These are phyloP conservation scores for Chaenocephalus aceratus DNA, from an alignment of 2,113 vertebrate species.

Conservation along the genomic window DNA sequence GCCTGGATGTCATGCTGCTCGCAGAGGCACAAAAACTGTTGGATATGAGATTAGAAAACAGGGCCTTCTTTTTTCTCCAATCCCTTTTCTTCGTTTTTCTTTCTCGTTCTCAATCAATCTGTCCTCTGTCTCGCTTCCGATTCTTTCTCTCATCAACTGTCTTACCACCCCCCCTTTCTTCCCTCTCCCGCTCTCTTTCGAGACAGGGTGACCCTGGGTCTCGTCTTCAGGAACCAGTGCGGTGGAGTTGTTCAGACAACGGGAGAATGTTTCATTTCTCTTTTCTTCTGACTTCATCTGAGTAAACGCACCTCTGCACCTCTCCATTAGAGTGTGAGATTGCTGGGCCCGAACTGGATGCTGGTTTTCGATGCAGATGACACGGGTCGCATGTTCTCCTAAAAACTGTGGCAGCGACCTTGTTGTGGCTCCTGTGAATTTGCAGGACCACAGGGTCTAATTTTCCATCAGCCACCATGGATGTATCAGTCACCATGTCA, in stretches of 20 bases:
- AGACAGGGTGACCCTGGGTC: constrained; percentile 54
- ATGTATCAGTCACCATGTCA: constrained; percentile 17
- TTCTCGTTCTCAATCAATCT: constrained; percentile 32
- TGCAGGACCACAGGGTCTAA: constrained; percentile 2
- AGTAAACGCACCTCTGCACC: constrained; percentile 66
- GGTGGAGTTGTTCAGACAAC: constrained; percentile 68
- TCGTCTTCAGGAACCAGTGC: constrained; percentile 47
- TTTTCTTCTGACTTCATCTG: constrained; percentile 52
- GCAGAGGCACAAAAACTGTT: constrained; percentile 37
- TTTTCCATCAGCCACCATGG: constrained; percentile 21
- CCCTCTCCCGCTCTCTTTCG: constrained; percentile 5
- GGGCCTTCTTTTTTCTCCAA: constrained; percentile 22
- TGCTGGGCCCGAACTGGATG: constrained; percentile 48
- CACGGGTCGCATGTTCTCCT: constrained; percentile 8
- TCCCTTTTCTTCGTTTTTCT: constrained; percentile 23
- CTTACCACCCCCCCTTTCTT: neutral
- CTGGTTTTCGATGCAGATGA: constrained; percentile 38
- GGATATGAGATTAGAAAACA: constrained; percentile 57
- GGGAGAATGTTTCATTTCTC: constrained; percentile 60
- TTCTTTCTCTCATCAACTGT: constrained; percentile 26
- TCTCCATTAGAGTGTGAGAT: constrained; percentile 79
- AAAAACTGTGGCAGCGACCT: constrained; percentile 22
- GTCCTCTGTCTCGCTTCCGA: constrained; percentile 48
- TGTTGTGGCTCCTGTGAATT: constrained; percentile 20
- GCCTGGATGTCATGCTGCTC: constrained; percentile 55